A percentile compares a stretch with the other conserved stretches of the same genome.
Conservation (phyloP, 1,140 invertebrate species). For the Oscheius sp. region DNA sequence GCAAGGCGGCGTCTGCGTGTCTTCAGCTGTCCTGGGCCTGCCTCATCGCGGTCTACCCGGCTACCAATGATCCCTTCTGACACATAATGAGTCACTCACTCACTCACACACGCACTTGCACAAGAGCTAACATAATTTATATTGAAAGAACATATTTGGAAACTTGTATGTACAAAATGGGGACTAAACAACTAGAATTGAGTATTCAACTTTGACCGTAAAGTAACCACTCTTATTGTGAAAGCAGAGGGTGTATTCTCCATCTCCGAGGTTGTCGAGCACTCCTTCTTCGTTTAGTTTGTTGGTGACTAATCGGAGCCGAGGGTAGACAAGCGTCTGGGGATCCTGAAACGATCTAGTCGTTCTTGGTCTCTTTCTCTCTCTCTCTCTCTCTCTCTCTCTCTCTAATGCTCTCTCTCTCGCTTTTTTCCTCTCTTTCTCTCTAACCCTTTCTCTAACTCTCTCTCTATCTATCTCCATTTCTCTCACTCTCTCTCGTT, state of each 20-base stretch:
- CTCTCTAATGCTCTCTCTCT: no score
- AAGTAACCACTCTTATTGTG: constrained; percentile 21
- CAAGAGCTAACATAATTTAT: no score
- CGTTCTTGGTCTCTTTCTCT: no score
- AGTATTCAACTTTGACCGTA: constrained; percentile 25
- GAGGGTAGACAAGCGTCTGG: constrained; percentile 18
- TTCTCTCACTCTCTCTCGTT: background rate
- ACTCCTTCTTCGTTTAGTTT: constrained; percentile 36
- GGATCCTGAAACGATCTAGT: constrained; percentile 15
- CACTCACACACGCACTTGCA: no score
- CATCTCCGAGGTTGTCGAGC: constrained; percentile 2
- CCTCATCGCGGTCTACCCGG: background rate
- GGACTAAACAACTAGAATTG: background rate
- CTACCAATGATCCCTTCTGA: background rate
- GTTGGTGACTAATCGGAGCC: constrained; percentile 24
- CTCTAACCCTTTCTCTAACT: no score
- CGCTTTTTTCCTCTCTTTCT: background rate
- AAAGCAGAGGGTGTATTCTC: constrained; percentile 12
- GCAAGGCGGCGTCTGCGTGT: constrained; percentile 50
- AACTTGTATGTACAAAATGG: no score
- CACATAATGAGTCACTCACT: no score
- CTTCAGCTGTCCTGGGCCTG: background rate
- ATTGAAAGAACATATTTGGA: no score
- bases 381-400: background rate
- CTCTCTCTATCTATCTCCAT: no score